These are phyloP conservation scores for Plagodis dolabraria DNA, from an alignment of 2,888 invertebrate genomes.

Conservation along the genomic window DNA sequence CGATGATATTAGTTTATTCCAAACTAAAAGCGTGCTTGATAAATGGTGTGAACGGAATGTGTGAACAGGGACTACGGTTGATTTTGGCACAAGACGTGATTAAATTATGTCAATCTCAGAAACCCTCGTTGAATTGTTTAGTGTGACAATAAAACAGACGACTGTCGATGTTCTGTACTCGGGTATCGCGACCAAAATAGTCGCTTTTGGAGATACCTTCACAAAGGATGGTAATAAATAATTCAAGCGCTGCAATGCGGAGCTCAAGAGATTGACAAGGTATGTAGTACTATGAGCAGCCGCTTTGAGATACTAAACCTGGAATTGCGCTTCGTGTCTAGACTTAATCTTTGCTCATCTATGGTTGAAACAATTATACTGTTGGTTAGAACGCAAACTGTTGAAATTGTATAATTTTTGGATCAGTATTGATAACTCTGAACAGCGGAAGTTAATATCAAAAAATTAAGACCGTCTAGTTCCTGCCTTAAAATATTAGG, in stretches of 20 bases:
- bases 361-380: too few relatives aligned
- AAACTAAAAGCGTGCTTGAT: constrained; percentile 43
- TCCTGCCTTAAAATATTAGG: too few relatives aligned
- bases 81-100: constrained; percentile 42
- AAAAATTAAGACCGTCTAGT: too few relatives aligned
- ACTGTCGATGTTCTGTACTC: constrained; percentile 37
- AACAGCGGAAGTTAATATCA: too few relatives aligned
- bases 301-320: constrained; percentile 17
- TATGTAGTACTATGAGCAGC: constrained; percentile 39
- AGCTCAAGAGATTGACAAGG: constrained; percentile 67
- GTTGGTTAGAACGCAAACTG: too few relatives aligned
- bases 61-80: constrained; percentile 38
- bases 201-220: constrained; percentile 52
- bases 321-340: constrained; percentile 36
- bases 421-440: too few relatives aligned
- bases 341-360: background rate
- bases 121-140: constrained; percentile 43
- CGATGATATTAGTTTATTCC: constrained; percentile 38
- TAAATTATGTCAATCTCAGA: constrained; percentile 48
- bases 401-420: too few relatives aligned
- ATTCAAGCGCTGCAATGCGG: constrained; percentile 80
- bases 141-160: constrained; percentile 54
- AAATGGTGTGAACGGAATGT: constrained; percentile 44
- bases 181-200: constrained; percentile 51
- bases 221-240: constrained; percentile 77